These are phyloP conservation scores for Tineola bisselliella DNA, from an alignment of 2,888 invertebrate species.

Conservation along the genomic window DNA sequence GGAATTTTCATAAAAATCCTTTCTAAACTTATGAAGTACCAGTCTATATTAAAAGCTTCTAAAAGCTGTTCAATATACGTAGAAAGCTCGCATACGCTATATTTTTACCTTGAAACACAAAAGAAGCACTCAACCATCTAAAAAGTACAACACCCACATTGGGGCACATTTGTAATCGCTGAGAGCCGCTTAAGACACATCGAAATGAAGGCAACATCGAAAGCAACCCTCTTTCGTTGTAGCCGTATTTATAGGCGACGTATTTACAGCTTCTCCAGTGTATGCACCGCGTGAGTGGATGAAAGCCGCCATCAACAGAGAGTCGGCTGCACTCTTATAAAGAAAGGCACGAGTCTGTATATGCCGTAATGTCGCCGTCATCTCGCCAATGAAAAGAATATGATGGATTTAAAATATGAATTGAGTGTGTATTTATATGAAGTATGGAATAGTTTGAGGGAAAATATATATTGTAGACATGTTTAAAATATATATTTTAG, in stretches of 20 bases:
- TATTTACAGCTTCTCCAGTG: constrained; percentile 44
- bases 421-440: not conserved
- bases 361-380: not conserved
- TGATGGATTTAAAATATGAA: not conserved
- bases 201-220: constrained; percentile 28
- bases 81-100: not conserved
- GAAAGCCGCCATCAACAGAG: constrained; percentile 33
- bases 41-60: not conserved
- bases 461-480: not conserved
- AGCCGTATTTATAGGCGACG: constrained; percentile 30
- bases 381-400: constrained; percentile 1
- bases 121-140: constrained; percentile 55
- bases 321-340: constrained; percentile 4
- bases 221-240: constrained; percentile 33
- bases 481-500: constrained; percentile 48
- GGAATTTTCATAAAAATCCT: not conserved
- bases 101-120: constrained; percentile 39
- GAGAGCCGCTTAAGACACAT: constrained; percentile 59
- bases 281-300: constrained; percentile 49
- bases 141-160: constrained; percentile 48
- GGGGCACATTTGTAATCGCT: constrained; percentile 48
- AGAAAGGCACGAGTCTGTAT: no score
- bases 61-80: constrained; percentile 3
- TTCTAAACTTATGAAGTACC: not conserved
- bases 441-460: not conserved